Conservation (phyloP, 2,113 vertebrate species). For the Cyphomyrus plagiostoma region DNA sequence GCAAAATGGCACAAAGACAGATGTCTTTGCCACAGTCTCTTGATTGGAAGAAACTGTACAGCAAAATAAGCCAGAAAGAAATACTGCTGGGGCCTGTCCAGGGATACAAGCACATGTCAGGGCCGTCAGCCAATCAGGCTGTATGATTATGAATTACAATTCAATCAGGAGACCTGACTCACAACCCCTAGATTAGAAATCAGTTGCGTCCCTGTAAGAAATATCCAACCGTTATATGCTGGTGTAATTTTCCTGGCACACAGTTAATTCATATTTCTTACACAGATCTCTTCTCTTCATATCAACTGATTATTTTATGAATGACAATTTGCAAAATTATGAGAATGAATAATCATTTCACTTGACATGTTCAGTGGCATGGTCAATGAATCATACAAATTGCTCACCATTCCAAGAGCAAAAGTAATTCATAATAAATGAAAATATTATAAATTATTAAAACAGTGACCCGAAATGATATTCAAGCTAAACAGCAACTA, state of each 20-base stretch:
- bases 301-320: neutral
- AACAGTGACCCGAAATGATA: neutral
- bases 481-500: neutral
- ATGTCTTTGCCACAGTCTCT: slow-evolving; percentile 18
- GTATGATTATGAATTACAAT: neutral
- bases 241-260: neutral
- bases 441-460: slow-evolving; percentile 5
- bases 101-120: slow-evolving; percentile 25
- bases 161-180: neutral
- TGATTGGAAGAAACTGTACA: slow-evolving; percentile 24
- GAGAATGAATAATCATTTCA: neutral
- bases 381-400: neutral
- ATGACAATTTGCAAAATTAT: neutral
- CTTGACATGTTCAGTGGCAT: neutral
- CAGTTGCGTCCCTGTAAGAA: neutral
- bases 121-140: slow-evolving; percentile 20
- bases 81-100: slow-evolving; percentile 23
- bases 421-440: neutral
- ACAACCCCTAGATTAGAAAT: neutral
- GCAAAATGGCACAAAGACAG: slow-evolving; percentile 2
- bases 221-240: neutral
- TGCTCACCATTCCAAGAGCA: neutral
- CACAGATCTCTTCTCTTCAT: neutral
- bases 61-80: slow-evolving; percentile 15
- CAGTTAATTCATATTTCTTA: neutral